Percentiles rank a stretch among this genome's conserved stretches.
These are phyloP conservation scores for Xenus cinereus DNA, from an alignment of 2,113 vertebrate species.

Conservation along the genomic window DNA sequence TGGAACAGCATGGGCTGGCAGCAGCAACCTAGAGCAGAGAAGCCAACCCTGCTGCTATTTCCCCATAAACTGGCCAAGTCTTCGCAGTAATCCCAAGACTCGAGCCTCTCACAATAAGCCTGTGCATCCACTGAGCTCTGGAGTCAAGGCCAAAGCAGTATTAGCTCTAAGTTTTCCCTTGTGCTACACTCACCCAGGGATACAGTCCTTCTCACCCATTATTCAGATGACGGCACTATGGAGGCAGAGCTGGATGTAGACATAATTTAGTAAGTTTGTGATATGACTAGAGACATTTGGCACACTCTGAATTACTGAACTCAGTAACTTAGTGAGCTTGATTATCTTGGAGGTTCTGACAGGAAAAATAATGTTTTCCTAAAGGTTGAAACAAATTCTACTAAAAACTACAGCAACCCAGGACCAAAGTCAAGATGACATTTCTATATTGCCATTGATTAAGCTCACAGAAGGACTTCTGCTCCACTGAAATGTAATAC, in stretches of 20 bases:
- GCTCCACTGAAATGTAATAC: background rate
- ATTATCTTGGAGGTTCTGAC: conserved; percentile 5
- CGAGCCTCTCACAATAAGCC: background rate
- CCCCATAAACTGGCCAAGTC: background rate
- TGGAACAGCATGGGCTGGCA: background rate
- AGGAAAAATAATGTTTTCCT: conserved; percentile 42
- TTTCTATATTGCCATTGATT: background rate
- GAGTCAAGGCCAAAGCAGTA: background rate
- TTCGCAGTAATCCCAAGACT: background rate
- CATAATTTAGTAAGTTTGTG: background rate
- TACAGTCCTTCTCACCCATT: background rate
- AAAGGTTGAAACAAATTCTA: conserved; percentile 11
- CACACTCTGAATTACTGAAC: background rate
- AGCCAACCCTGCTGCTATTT: background rate
- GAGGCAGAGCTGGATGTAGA: background rate
- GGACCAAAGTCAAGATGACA: background rate
- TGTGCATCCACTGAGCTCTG: background rate
- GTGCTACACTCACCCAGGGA: background rate
- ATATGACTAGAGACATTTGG: background rate
- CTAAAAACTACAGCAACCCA: background rate
- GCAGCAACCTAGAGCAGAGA: background rate
- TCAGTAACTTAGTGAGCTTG: background rate
- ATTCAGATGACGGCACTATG: background rate
- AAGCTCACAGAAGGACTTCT: background rate
- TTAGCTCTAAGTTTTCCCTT: background rate